phyloP scores from a whole-genome alignment of 2,888 invertebrate genomes.

The Protophormia terraenovae region DNA sequence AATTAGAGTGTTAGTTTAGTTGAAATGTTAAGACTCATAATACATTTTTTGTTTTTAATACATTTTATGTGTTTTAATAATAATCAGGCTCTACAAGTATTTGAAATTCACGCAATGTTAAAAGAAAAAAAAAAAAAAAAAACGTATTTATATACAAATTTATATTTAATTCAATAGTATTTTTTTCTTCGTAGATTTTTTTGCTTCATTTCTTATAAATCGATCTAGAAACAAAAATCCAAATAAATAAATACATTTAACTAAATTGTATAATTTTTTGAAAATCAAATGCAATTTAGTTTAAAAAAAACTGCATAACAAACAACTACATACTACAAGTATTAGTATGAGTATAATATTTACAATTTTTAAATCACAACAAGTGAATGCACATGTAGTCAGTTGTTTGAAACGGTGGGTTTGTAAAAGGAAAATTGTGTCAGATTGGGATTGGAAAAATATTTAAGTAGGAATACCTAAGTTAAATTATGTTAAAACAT shows the following conservation, averaged over 20 bases:
- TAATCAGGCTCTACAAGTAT: neutral
- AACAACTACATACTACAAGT: conserved; percentile 23
- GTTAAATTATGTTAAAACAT: too few relatives aligned
- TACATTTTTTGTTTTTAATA: conserved; percentile 21
- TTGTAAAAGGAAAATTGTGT: neutral
- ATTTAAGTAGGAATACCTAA: neutral
- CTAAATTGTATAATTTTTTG: conserved; percentile 50
- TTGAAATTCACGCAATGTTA: conserved; percentile 32
- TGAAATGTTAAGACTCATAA: conserved; percentile 5
- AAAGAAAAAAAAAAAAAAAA: neutral
- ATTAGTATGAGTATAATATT: conserved; percentile 17
- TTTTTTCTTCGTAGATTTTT: neutral
- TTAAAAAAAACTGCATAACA: conserved; percentile 34
- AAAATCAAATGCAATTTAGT: conserved; percentile 61
- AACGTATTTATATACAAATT: conserved; percentile 35
- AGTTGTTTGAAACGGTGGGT: neutral
- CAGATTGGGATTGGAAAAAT: neutral
- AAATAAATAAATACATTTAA: conserved; percentile 41
- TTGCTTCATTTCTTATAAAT: conserved; percentile 18
- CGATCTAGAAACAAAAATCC: neutral
- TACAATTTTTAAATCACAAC: conserved; percentile 45
- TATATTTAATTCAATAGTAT: conserved; percentile 20
- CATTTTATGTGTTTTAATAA: conserved; percentile 18
- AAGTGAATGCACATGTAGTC: conserved; percentile 39
- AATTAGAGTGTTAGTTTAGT: conserved; percentile 44